phyloP scores from a whole-genome alignment of 2,888 invertebrate species.

The Apamea anceps region DNA sequence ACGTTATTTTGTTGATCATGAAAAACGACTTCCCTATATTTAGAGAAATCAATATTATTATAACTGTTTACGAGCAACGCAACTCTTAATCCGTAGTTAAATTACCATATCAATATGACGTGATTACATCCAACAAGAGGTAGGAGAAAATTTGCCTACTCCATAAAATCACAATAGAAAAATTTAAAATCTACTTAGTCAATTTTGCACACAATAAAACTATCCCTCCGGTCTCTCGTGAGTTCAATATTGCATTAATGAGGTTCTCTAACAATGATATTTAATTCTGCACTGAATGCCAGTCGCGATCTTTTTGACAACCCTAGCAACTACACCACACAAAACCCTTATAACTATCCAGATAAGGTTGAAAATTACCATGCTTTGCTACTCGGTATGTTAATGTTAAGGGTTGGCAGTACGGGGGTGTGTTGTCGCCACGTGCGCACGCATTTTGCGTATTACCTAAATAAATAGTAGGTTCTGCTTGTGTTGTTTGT shows the following conservation, averaged over 20 bases:
- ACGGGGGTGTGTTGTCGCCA: constrained; percentile 78
- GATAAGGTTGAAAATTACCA: constrained; percentile 70
- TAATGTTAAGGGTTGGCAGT: constrained; percentile 64
- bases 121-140: background rate
- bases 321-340: constrained; percentile 27
- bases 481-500: constrained; percentile 77
- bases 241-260: constrained; percentile 88
- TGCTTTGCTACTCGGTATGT: constrained; percentile 40
- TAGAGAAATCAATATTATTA: background rate
- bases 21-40: background rate
- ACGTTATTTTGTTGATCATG: background rate
- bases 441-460: constrained; percentile 88
- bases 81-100: background rate
- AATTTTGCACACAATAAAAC: constrained; percentile 86
- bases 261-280: constrained; percentile 87
- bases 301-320: constrained; percentile 73
- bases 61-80: background rate
- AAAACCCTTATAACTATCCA: constrained; percentile 44
- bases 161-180: constrained; percentile 59
- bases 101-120: background rate
- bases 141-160: constrained; percentile 8
- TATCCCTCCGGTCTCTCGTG: constrained; percentile 77
- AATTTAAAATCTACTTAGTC: constrained; percentile 79
- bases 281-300: constrained; percentile 86
- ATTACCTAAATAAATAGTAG: constrained; percentile 88